Evolutionary conservation across 2,888 invertebrate genomes (phyloP), one percentile per base, ranked within the genome.

Genomic region (Pollenia amentaria): DNA sequence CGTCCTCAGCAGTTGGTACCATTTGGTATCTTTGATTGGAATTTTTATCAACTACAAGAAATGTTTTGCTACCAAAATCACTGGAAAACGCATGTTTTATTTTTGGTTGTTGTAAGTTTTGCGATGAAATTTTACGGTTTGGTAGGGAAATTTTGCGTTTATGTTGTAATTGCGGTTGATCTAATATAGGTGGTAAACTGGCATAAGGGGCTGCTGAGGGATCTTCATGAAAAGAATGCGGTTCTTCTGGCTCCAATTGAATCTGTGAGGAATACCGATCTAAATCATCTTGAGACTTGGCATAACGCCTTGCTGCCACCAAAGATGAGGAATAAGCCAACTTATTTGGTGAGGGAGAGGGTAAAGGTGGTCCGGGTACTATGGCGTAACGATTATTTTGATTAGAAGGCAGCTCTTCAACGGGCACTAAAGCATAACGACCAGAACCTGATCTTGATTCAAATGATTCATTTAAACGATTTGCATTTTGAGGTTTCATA

Each of bases 1-100:
- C 93, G 89, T 95, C 95, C 16, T 96, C 96, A 14, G 96, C 95
- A 0, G 95, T 95, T 48, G 95, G 95, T 85, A 96, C 95, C 9
- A 96, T 95, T 92, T 96, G 93, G 93, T 96, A 94, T 93, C 95
- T 90, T 94, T 95, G 91, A 93, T 92, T 93, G 94, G 90, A 93
- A 48, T 93, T 93, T 93, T 95, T 91, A 73, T 95, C 95, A 0
- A 95, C 95, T 84, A 93, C 89, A 1, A 93, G 89, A 55, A 93
- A 93, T 0, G 93, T 90, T 83, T 93, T 93, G 85, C 92, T 93
- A 18, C 93, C 92, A 77, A 93, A 93, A 78, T 93, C 93, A 62
- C 93, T 93, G n/a, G 93, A 93, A 83, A 93, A 93, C 10, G 93
- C 93, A 40, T 93, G 91, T 80, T 93, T 93, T 69, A 93, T 91